Base-by-base conservation (phyloP, 2,888 invertebrate species). In the Ganaspis brasiliensis region DNA sequence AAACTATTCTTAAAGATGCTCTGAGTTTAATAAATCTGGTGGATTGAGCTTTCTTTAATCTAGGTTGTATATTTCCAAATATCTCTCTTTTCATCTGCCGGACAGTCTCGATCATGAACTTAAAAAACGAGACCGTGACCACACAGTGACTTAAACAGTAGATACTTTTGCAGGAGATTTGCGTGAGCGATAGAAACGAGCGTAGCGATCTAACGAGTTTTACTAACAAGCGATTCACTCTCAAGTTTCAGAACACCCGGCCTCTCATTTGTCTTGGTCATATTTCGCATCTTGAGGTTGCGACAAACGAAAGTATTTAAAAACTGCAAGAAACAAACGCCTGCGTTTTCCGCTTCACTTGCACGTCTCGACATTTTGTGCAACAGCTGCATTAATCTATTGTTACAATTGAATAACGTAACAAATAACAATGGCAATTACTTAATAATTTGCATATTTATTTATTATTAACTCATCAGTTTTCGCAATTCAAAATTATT, bases 111-210 rank as follows among this genome's bases (percentile, higher is more conserved):
- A 67, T 67, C 40, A 67, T 40, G 37, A 67, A 67, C 40, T 67
- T 67, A 67, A 67, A 67, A 67, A 67, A 67, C 37, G 63, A 63
- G 63, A 67, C 63, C 40, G 63, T 67, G 63, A 67, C 40, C 63
- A 67, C 37, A 40, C 63, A 67, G 40, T 67, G 63, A 67, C 63
- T 67, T 67, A 67, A 67, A 67, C 40, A 67, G 63, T 67, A 40
- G 63, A 67, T 40, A 67, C 40, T 67, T 63, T 67, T 67, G 21
- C 14, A 37, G 37, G n/a, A 67, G 63, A 67, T 67, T 67, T 40
- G 63, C 63, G 63, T 67, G 63, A 67, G 63, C 63, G 63, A 67
- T 67, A 67, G 40, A 67, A 45, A 45, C 45, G 40, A 24, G 63
- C 40, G 37, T 67, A 67, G 63, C 63, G n/a, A 40, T 67, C 63